phyloP scores from a whole-genome alignment of 2,888 invertebrate species.

The Alloscopus bannaensis region DNA sequence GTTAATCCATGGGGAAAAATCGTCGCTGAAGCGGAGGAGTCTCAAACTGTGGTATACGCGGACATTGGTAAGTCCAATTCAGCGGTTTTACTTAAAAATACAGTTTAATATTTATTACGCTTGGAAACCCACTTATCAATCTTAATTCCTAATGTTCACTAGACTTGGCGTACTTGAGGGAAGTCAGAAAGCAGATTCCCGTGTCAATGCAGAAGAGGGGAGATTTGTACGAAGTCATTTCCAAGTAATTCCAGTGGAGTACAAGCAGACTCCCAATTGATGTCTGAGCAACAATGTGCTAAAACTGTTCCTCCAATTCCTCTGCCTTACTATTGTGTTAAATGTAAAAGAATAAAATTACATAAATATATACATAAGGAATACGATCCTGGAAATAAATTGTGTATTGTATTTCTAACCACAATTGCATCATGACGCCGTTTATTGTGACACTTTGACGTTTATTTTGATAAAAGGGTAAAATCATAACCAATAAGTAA shows the following conservation, averaged over 20 bases:
- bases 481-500: too few relatives aligned
- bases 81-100: neutral
- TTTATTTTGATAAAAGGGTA: too few relatives aligned
- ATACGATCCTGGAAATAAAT: too few relatives aligned
- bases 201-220: slow-evolving; percentile 83
- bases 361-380: too few relatives aligned
- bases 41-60: slow-evolving; percentile 83
- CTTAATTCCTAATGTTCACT: slow-evolving; percentile 74
- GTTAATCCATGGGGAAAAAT: slow-evolving; percentile 89
- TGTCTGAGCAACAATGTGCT: too few relatives aligned
- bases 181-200: slow-evolving; percentile 90
- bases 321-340: too few relatives aligned
- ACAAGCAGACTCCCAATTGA: too few relatives aligned
- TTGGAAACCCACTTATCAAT: neutral
- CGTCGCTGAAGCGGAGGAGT: slow-evolving; percentile 82
- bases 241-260: neutral
- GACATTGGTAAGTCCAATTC: slow-evolving; percentile 82
- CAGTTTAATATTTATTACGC: slow-evolving; percentile 24
- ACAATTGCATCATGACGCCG: too few relatives aligned
- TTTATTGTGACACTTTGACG: too few relatives aligned
- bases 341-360: too few relatives aligned
- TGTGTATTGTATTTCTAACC: too few relatives aligned
- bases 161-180: slow-evolving; percentile 85
- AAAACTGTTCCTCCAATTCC: too few relatives aligned
- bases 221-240: slow-evolving; percentile 82